phyloP scores from a whole-genome alignment of 2,797 vertebrate species.

The Hipposideros larvatus region DNA sequence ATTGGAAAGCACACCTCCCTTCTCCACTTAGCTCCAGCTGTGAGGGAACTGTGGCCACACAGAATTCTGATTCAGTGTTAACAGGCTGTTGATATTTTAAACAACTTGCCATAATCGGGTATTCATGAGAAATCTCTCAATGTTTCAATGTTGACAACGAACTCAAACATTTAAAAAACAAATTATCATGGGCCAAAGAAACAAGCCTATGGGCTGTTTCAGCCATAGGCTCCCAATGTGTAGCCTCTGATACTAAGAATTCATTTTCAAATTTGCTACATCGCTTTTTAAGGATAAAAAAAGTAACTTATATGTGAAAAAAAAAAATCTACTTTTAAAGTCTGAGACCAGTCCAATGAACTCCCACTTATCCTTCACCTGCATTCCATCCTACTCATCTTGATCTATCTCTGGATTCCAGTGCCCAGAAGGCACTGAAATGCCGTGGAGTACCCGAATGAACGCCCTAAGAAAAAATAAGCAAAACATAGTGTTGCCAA shows the following conservation, averaged over 20 bases:
- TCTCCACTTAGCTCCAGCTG: not conserved
- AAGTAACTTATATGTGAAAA: not conserved
- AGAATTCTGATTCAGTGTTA: not conserved
- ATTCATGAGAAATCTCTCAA: slow-evolving; percentile 46
- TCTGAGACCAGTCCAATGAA: not conserved
- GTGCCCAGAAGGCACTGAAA: not conserved
- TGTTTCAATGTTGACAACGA: slow-evolving; percentile 47
- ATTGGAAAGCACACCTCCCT: not conserved
- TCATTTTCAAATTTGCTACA: slow-evolving; percentile 28
- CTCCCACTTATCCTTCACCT: not conserved
- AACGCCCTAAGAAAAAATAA: slow-evolving; percentile 5
- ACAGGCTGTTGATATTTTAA: not conserved
- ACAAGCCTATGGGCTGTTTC: not conserved
- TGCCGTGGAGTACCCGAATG: not conserved
- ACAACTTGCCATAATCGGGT: not conserved
- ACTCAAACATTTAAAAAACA: not conserved
- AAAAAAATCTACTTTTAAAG: not conserved
- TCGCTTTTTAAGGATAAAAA: not conserved
- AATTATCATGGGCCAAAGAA: not conserved
- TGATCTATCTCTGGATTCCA: not conserved
- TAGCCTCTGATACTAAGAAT: not conserved
- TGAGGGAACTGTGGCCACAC: not conserved
- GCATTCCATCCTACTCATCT: not conserved
- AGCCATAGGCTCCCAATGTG: not conserved
- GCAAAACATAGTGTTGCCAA: not conserved